Evolutionary conservation across 2,113 vertebrate genomes (phyloP).

Genomic region (Sapajus apella): DNA sequence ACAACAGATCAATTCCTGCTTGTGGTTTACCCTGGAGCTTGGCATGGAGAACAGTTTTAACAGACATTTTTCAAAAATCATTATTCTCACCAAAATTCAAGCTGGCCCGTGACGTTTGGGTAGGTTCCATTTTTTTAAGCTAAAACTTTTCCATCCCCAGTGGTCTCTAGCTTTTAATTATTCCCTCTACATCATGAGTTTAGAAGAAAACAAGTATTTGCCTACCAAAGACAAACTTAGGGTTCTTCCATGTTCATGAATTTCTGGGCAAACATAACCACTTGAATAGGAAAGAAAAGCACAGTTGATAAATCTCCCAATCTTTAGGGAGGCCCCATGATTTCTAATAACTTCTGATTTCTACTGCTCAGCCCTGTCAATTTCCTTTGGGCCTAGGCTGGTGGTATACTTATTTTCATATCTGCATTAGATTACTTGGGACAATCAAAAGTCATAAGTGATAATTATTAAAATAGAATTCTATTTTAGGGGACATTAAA

Average conservation of each 20-base stretch:
- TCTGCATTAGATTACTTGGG: neutral
- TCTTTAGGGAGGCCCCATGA: neutral
- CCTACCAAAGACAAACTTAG: conserved; percentile 20
- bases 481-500: neutral
- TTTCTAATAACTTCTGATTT: neutral
- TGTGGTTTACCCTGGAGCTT: conserved; percentile 62
- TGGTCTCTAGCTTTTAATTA: conserved; percentile 46
- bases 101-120: conserved; percentile 44
- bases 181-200: conserved; percentile 25
- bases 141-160: conserved; percentile 5
- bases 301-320: neutral
- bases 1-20: conserved; percentile 69
- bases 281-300: neutral
- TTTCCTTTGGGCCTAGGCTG: neutral
- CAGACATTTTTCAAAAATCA: conserved; percentile 74
- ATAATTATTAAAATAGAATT: neutral
- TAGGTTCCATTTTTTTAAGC: neutral
- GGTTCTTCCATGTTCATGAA: neutral
- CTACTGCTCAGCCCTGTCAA: neutral
- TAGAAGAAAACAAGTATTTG: conserved; percentile 37
- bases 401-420: neutral
- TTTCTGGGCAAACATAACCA: neutral
- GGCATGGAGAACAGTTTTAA: conserved; percentile 32
- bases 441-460: neutral
- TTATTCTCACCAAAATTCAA: conserved; percentile 61